Base-by-base conservation (phyloP, 2,113 vertebrate species). In the Xiphophorus couchianus region DNA sequence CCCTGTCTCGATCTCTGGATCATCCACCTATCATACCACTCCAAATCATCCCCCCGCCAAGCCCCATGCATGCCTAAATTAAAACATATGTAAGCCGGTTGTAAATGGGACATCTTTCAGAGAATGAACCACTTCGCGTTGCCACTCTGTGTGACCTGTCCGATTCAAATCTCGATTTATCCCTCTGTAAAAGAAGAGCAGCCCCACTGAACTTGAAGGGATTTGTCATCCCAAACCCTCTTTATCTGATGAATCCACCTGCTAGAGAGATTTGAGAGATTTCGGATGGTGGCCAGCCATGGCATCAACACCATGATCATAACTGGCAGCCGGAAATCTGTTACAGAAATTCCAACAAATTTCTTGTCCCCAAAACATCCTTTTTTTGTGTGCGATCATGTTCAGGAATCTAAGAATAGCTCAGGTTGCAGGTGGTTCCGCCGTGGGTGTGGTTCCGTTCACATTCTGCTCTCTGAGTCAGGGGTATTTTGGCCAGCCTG, bases 191-290 rank as follows among this genome's bases (percentile, higher is more conserved):
- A 84, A 78, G 86, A 86, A 90, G 87, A 91, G 86, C 91, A 81
- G 81, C 85, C 91, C 69, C 83, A 85, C 77, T 91, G 84, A 89
- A 92, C 89, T 92, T 92, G 91, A 80, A 89, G 79, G 90, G 91
- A 93, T 93, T 92, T 93, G 86, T 86, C 86, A 84, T 91, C 86
- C 90, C 88, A 90, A 92, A 92, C 90, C 90, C 92, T 93, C 90
- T 91, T 91, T 92, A 91, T 91, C 90, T 92, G 91, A 93, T 93
- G 90, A 90, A 91, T 93, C 91, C 92, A 93, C 91, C 91, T 93
- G 92, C 91, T 89, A 88, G 84, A 92, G 91, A 93, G 90, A 92
- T 93, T 86, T 90, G 90, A 83, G 90, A 93, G 91, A 92, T 91
- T 91, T 91, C 84, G 33, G 85, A 89, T 69, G 42, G 84, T 82